Conservation (phyloP, 2,113 vertebrate species). For the Barbus barbus region DNA sequence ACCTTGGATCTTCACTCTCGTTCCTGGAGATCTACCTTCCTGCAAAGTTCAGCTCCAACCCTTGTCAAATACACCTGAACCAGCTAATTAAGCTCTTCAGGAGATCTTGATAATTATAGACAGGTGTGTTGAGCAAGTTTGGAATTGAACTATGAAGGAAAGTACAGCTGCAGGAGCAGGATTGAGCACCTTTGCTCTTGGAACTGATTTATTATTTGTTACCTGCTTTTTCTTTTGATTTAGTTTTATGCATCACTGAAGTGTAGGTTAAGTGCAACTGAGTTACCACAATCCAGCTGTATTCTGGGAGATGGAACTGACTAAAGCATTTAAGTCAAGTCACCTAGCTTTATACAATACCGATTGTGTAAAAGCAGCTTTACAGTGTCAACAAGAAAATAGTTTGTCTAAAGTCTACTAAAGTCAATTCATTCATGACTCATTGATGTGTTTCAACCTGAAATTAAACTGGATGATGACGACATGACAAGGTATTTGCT, state of each 20-base stretch:
- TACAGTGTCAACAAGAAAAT: no score
- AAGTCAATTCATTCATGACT: no score
- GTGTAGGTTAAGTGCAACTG: no score
- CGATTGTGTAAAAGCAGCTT: no score
- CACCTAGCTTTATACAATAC: no score
- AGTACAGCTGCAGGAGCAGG: neutral
- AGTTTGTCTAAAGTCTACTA: no score
- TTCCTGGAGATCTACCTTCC: neutral
- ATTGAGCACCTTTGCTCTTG: neutral
- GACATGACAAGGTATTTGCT: no score
- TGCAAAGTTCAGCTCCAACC: neutral
- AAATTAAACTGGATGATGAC: no score
- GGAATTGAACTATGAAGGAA: neutral
- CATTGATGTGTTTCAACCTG: no score
- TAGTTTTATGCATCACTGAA: neutral
- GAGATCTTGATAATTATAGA: neutral
- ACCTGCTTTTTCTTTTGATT: neutral
- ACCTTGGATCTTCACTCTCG: neutral
- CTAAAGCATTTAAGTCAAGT: no score
- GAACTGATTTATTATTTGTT: neutral
- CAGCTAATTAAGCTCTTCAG: neutral
- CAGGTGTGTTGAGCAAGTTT: neutral
- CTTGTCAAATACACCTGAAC: neutral
- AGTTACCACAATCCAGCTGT: no score
- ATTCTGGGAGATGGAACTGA: no score